phyloP scores from a whole-genome alignment of 2,797 vertebrate genomes.

The Esox masquinongy region DNA sequence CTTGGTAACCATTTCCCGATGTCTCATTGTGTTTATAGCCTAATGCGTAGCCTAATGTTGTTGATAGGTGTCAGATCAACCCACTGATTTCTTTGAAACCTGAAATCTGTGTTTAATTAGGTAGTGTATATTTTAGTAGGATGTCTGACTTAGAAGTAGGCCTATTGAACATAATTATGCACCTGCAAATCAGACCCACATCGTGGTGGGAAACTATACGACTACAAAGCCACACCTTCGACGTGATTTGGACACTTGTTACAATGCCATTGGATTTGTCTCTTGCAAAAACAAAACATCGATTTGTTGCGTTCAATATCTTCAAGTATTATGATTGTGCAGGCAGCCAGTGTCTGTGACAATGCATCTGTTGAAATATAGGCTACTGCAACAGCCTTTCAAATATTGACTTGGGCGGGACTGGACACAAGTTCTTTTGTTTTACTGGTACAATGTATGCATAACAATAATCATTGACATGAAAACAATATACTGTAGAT shows the following conservation, averaged over 20 bases:
- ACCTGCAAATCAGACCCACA: background rate
- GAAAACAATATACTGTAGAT: background rate
- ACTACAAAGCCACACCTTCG: slow-evolving; percentile 29
- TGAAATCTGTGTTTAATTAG: background rate
- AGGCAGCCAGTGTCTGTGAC: background rate
- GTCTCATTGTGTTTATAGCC: background rate
- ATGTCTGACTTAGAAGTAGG: background rate
- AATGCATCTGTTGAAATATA: slow-evolving; percentile 1
- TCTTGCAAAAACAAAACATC: background rate
- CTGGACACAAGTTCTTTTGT: background rate
- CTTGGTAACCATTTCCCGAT: slow-evolving; percentile 75
- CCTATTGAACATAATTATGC: background rate
- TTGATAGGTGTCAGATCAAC: background rate
- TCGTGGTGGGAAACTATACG: background rate
- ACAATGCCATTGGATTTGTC: background rate
- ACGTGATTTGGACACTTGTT: slow-evolving; percentile 2
- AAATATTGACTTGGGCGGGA: background rate
- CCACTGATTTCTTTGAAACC: background rate
- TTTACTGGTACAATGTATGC: background rate
- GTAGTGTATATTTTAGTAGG: background rate
- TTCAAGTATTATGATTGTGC: background rate
- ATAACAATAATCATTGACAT: background rate
- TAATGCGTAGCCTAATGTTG: background rate
- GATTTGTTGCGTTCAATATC: background rate
- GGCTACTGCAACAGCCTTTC: background rate